These are phyloP conservation scores for Myiopsitta monachus DNA, from an alignment of 2,113 vertebrate species.

Conservation along the genomic window DNA sequence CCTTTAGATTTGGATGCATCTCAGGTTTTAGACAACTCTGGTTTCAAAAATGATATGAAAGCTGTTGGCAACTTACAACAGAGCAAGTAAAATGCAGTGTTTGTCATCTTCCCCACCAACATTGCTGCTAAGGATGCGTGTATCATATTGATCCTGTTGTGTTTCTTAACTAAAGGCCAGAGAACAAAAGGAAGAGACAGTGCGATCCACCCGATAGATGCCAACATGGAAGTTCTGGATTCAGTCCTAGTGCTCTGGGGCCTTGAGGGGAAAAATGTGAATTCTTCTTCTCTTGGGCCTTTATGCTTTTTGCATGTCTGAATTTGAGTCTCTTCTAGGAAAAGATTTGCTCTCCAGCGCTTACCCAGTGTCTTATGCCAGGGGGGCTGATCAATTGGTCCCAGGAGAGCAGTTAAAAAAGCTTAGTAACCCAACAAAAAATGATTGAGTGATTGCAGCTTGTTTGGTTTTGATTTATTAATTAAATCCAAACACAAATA, in stretches of 20 bases:
- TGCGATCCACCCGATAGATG: background rate
- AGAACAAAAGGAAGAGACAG: background rate
- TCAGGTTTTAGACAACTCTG: background rate
- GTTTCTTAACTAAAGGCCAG: background rate
- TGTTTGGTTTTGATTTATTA: background rate
- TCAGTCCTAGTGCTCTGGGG: background rate
- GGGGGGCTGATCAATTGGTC: background rate
- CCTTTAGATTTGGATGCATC: background rate
- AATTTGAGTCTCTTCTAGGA: background rate
- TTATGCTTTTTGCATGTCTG: background rate
- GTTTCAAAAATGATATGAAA: background rate
- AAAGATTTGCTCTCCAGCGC: background rate
- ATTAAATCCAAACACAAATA: background rate
- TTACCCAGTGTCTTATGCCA: background rate
- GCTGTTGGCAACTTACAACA: background rate
- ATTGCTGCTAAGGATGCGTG: background rate
- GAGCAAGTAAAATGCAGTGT: background rate
- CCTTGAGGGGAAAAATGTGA: background rate
- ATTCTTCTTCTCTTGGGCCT: background rate
- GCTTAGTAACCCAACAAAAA: background rate
- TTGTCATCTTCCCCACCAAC: background rate
- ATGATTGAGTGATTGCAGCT: too few relatives aligned
- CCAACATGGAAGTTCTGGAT: background rate
- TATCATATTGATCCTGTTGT: background rate
- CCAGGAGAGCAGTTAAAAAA: background rate